Conservation (phyloP, 2,113 vertebrate genomes). For the Rhizomys pruinosus region DNA sequence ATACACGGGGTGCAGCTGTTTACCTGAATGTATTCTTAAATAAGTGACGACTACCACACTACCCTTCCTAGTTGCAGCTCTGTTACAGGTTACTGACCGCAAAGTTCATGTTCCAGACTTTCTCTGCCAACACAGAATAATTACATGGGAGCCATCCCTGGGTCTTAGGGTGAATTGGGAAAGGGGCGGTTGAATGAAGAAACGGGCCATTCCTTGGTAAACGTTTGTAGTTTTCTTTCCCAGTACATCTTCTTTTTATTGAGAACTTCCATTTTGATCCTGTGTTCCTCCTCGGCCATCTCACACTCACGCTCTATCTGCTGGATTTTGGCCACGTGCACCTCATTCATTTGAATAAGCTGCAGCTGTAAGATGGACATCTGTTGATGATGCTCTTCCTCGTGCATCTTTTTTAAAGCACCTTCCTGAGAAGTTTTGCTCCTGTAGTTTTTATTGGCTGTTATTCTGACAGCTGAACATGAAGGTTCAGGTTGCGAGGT, state of each 20-base stretch:
- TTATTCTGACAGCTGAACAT: constrained; percentile 88
- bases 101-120: constrained; percentile 50
- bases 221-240: constrained; percentile 91
- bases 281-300: constrained; percentile 91
- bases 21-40: constrained; percentile 79
- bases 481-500: constrained; percentile 89
- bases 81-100: constrained; percentile 61
- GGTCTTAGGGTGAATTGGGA: constrained; percentile 88
- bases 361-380: constrained; percentile 91
- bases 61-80: constrained; percentile 65
- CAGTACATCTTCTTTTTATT: constrained; percentile 93
- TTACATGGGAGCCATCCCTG: constrained; percentile 62
- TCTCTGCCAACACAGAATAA: constrained; percentile 68
- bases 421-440: constrained; percentile 90
- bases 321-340: constrained; percentile 91
- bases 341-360: constrained; percentile 91
- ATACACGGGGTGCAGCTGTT: constrained; percentile 61
- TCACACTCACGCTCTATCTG: constrained; percentile 91
- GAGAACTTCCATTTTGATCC: constrained; percentile 91
- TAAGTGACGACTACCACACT: constrained; percentile 72
- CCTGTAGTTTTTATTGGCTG: constrained; percentile 89
- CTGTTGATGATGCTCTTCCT: constrained; percentile 91
- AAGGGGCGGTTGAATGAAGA: constrained; percentile 91
- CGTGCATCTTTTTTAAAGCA: constrained; percentile 90
- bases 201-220: constrained; percentile 91